phyloP scores from a whole-genome alignment of 2,797 vertebrate genomes.

The Hippoglossus hippoglossus region DNA sequence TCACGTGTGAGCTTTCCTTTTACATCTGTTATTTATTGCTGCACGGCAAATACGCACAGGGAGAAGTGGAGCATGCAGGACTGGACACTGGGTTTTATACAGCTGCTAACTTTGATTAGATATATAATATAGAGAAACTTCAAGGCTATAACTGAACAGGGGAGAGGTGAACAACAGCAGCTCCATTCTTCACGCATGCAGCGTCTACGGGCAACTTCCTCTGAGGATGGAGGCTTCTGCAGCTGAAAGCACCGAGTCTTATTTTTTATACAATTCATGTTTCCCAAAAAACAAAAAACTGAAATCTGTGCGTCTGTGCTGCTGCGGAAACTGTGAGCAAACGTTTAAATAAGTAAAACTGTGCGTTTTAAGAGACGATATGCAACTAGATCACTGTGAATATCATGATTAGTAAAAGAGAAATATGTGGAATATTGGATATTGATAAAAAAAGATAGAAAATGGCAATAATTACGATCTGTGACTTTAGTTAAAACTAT shows the following conservation, averaged over 20 bases:
- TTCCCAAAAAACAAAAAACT: background rate
- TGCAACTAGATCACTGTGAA: background rate
- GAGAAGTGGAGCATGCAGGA: background rate
- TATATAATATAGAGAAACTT: background rate
- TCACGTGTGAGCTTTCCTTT: background rate
- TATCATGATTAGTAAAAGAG: background rate
- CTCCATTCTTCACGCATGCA: conserved; percentile 2
- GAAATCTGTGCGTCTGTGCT: too few species aligned
- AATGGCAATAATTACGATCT: background rate
- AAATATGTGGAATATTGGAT: background rate
- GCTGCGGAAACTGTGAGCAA: too few species aligned
- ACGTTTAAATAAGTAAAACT: background rate
- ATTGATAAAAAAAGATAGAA: background rate
- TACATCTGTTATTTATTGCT: background rate
- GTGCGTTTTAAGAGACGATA: background rate
- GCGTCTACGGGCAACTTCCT: background rate
- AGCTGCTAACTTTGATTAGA: conserved; percentile 21
- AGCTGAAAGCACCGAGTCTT: background rate
- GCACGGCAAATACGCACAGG: too few species aligned
- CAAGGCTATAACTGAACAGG: background rate
- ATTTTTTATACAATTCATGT: background rate
- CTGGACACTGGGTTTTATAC: background rate
- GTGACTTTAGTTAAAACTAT: background rate
- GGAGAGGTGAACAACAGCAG: conserved; percentile 2
- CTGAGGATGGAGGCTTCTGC: background rate